Evolutionary conservation across 2,113 vertebrate genomes (phyloP).

Genomic region (Chionomys nivalis): DNA sequence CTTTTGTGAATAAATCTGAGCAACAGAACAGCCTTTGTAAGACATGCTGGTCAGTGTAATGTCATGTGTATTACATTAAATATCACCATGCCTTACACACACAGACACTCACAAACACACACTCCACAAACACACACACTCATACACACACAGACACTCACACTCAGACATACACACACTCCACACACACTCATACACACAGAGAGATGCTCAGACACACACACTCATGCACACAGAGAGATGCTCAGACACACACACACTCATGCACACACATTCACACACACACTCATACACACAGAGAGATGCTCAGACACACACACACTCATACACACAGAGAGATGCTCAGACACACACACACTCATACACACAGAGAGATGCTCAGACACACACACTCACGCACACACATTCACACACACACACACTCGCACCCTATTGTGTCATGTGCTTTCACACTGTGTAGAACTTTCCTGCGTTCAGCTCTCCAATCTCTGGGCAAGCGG

Average conservation of each 20-base stretch:
- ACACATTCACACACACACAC: not conserved
- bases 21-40: not conserved
- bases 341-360: too few relatives aligned
- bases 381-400: not conserved
- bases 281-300: too few relatives aligned
- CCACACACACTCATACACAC: not conserved
- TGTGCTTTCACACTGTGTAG: not conserved
- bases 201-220: not conserved
- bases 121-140: not conserved
- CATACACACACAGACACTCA: not conserved
- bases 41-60: not conserved
- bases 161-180: not conserved
- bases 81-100: not conserved
- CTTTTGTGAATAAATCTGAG: not conserved
- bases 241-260: not conserved
- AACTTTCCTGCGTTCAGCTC: not conserved
- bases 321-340: not conserved
- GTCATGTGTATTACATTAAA: not conserved
- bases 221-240: not conserved
- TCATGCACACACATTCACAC: not conserved
- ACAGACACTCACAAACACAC: not conserved
- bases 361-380: not conserved
- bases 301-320: not conserved
- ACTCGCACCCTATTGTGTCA: not conserved
- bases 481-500: not conserved